These are phyloP conservation scores for Pseudomugil gertrudae DNA, from an alignment of 2,797 vertebrate species.

Conservation along the genomic window DNA sequence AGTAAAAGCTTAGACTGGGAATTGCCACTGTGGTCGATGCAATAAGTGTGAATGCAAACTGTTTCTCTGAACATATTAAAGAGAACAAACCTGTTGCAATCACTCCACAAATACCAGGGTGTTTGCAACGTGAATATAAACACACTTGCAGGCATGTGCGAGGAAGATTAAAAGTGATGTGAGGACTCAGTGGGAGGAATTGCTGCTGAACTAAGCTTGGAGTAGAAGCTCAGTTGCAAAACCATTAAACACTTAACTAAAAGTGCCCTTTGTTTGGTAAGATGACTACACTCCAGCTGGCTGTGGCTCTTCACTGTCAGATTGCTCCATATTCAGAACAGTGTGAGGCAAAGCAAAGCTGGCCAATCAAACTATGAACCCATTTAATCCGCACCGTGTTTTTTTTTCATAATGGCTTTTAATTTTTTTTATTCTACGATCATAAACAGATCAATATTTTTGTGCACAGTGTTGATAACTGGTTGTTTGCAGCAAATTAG, in stretches of 20 bases:
- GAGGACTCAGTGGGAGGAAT: slow-evolving; percentile 13
- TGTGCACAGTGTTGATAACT: neutral
- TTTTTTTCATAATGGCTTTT: neutral
- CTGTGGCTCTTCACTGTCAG: slow-evolving; percentile 33
- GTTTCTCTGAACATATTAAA: slow-evolving; percentile 3
- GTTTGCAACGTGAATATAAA: slow-evolving; percentile 24
- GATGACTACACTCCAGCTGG: slow-evolving; percentile 46
- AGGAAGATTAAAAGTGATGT: slow-evolving; percentile 33
- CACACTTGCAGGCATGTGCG: slow-evolving; percentile 22
- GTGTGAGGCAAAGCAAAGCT: slow-evolving; percentile 4
- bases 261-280: slow-evolving; percentile 59
- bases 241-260: slow-evolving; percentile 49
- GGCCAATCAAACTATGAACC: slow-evolving; percentile 23
- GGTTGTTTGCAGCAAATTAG: neutral
- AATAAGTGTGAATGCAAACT: neutral
- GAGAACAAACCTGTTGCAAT: too few species aligned
- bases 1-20: neutral
- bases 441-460: neutral
- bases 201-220: slow-evolving; percentile 22
- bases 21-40: neutral
- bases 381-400: slow-evolving; percentile 15
- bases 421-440: neutral
- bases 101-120: neutral
- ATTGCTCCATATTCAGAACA: slow-evolving; percentile 38
- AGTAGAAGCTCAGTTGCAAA: slow-evolving; percentile 49